A percentile compares a stretch with the other conserved stretches of the same genome.
Evolutionary conservation across 2,888 invertebrate species (phyloP).

Genomic region (Morpho achilles): DNA sequence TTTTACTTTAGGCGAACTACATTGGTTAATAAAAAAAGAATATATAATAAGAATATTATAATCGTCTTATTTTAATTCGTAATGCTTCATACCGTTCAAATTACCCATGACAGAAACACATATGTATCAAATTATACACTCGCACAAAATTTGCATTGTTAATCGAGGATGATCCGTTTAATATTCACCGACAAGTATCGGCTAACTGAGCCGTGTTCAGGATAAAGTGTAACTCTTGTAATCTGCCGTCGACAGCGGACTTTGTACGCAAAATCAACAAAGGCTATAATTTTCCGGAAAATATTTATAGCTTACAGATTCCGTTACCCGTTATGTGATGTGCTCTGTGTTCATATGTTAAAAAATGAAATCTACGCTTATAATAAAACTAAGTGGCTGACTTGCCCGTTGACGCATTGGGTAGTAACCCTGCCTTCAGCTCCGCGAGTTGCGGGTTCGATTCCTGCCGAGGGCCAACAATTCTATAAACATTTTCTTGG

Average conservation of each 20-base stretch:
- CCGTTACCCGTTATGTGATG: not conserved
- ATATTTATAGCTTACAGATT: not conserved
- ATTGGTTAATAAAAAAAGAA: no score
- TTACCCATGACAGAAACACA: not conserved
- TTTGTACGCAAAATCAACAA: not conserved
- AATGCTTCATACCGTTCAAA: not conserved
- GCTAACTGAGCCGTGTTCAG: slow-evolving; percentile 1
- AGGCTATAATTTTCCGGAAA: not conserved
- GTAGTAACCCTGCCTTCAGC: no score
- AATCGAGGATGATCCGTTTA: slow-evolving; percentile 13
- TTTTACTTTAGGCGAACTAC: no score
- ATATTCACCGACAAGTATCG: slow-evolving; percentile 15
- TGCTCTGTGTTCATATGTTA: no score
- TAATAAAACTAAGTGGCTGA: no score
- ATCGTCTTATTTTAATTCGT: no score
- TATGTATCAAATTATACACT: slow-evolving; percentile 8
- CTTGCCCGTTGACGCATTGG: no score
- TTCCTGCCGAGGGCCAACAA: no score
- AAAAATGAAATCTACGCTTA: no score
- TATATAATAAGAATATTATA: no score
- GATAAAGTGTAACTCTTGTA: not conserved
- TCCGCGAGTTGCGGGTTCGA: no score
- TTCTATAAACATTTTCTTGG: no score
- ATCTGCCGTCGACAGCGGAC: not conserved
- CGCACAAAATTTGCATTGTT: slow-evolving; percentile 10